phyloP scores from a whole-genome alignment of 2,888 invertebrate species.

The Hipparchia semele region DNA sequence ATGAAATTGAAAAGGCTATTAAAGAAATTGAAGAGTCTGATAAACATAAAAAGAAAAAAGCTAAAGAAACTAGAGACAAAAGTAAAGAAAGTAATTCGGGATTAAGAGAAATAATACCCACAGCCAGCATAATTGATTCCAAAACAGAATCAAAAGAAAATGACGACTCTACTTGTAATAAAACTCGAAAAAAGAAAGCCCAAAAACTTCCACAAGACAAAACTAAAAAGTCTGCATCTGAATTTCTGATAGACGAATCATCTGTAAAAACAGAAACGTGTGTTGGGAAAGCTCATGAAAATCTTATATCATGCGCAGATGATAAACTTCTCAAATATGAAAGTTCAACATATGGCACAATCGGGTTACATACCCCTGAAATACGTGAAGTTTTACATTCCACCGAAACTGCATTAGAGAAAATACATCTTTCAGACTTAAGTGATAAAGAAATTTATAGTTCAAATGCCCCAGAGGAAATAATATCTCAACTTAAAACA shows the following conservation, averaged over 20 bases:
- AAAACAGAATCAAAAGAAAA: conserved; percentile 45
- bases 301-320: not conserved
- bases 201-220: conserved; percentile 43
- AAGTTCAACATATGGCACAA: not conserved
- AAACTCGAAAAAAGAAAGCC: conserved; percentile 48
- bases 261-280: not conserved
- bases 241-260: not conserved
- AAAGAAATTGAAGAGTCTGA: conserved; percentile 73
- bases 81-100: conserved; percentile 47
- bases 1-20: conserved; percentile 73
- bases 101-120: conserved; percentile 35
- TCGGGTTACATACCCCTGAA: not conserved
- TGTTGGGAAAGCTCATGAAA: not conserved
- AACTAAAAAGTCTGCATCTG: conserved; percentile 17
- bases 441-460: not conserved
- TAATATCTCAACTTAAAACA: not conserved
- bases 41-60: conserved; percentile 67
- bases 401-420: not conserved
- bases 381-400: not conserved
- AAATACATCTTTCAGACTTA: not conserved
- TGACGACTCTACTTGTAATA: conserved; percentile 18
- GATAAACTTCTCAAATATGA: not conserved
- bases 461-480: not conserved
- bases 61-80: conserved; percentile 55
- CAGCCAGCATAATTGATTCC: conserved; percentile 34